phyloP scores from a whole-genome alignment of 2,888 invertebrate species.

The Carcina quercana region DNA sequence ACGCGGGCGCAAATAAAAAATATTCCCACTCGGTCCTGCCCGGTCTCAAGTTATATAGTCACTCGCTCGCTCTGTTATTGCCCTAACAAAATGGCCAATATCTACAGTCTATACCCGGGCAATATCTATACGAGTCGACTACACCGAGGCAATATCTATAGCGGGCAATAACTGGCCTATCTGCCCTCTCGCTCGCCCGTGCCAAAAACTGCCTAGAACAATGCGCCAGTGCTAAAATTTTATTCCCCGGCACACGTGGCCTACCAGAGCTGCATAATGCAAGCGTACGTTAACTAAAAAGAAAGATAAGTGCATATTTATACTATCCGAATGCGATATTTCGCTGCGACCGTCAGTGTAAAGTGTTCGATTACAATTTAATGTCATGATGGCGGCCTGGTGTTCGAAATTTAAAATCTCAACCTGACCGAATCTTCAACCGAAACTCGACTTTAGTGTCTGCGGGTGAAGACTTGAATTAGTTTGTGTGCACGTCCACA shows the following conservation, averaged over 20 bases:
- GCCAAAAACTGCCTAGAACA: conserved; percentile 49
- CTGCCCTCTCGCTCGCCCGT: conserved; percentile 35
- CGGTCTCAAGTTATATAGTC: conserved; percentile 51
- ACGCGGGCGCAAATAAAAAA: conserved; percentile 45
- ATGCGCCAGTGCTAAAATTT: conserved; percentile 68
- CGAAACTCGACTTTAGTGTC: conserved; percentile 23
- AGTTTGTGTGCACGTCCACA: conserved; percentile 3
- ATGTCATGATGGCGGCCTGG: conserved; percentile 55
- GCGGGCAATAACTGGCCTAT: no score
- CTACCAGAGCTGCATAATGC: conserved; percentile 62
- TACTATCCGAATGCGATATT: conserved; percentile 65
- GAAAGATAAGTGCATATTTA: conserved; percentile 73
- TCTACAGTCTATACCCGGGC: no score
- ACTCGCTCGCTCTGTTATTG: conserved; percentile 48
- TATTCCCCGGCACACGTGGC: conserved; percentile 69
- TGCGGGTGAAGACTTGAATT: conserved; percentile 16
- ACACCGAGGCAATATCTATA: no score
- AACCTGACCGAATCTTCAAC: conserved; percentile 19
- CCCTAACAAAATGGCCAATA: conserved; percentile 52
- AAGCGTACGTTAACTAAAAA: conserved; percentile 68
- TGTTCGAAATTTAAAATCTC: conserved; percentile 52
- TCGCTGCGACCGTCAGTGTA: conserved; percentile 63
- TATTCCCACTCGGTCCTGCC: conserved; percentile 37
- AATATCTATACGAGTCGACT: no score
- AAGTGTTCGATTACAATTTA: conserved; percentile 74